Percentiles rank a stretch among this genome's conserved stretches.
Evolutionary conservation across 2,113 vertebrate species (phyloP).

Genomic region (Onychorhynchus coronatus): DNA sequence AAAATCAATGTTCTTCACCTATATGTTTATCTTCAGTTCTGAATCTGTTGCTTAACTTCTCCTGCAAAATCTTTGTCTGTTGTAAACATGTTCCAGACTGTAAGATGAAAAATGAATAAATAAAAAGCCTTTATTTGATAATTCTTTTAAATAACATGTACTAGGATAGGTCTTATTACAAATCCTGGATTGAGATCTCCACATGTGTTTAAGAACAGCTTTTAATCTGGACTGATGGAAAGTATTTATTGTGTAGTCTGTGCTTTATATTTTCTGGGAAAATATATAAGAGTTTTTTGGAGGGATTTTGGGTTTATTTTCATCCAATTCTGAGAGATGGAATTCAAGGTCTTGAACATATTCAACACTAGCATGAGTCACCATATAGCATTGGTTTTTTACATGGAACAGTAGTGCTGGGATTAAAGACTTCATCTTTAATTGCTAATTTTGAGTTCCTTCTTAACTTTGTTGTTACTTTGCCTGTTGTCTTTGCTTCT

Average conservation of each 20-base stretch:
- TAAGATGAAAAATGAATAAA: neutral
- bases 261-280: neutral
- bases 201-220: neutral
- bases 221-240: neutral
- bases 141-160: neutral
- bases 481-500: neutral
- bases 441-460: neutral
- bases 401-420: neutral
- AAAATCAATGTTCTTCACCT: neutral
- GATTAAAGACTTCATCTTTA: neutral
- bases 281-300: neutral
- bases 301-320: neutral
- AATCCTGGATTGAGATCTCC: neutral
- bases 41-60: neutral
- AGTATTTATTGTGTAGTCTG: neutral
- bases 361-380: neutral
- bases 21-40: neutral
- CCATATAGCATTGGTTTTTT: neutral
- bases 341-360: neutral
- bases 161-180: neutral
- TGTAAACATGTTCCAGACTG: neutral
- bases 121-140: neutral
- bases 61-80: neutral
- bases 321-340: neutral
- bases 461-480: neutral